phyloP scores from a whole-genome alignment of 1,140 invertebrate genomes.

The Schlechtendalia chinensis region DNA sequence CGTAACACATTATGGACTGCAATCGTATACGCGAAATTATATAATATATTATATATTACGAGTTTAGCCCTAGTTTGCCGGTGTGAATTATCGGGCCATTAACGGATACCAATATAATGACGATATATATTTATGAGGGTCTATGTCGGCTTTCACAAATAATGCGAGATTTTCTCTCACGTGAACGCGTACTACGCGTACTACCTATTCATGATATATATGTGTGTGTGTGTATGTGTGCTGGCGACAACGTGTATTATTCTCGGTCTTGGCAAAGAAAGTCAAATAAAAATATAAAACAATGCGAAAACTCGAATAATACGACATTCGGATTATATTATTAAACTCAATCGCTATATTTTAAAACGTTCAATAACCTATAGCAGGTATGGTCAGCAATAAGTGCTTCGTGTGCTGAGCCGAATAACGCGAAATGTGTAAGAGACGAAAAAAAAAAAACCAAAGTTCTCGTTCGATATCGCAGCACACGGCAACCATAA shows the following conservation, averaged over 20 bases:
- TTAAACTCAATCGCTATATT: not conserved
- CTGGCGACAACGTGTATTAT: no score
- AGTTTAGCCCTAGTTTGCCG: not conserved
- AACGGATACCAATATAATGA: not conserved
- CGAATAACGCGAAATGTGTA: no score
- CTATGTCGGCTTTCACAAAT: not conserved
- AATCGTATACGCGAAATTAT: not conserved
- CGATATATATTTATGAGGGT: slow-evolving; percentile 15
- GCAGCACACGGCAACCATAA: no score
- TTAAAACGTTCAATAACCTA: no score
- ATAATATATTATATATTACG: not conserved
- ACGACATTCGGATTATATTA: not conserved
- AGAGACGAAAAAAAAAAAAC: no score
- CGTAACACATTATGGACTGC: not conserved
- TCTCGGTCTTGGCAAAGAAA: not conserved
- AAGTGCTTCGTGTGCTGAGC: no score
- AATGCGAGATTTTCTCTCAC: not conserved
- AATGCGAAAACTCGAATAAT: not conserved
- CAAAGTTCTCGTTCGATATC: no score
- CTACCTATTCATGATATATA: no score
- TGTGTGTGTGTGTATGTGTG: no score
- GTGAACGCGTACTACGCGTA: no score
- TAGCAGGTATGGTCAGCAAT: no score
- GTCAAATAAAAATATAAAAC: not conserved
- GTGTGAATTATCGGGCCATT: not conserved